These are phyloP conservation scores for Athalia cordata DNA, from an alignment of 2,888 invertebrate genomes.

Conservation along the genomic window DNA sequence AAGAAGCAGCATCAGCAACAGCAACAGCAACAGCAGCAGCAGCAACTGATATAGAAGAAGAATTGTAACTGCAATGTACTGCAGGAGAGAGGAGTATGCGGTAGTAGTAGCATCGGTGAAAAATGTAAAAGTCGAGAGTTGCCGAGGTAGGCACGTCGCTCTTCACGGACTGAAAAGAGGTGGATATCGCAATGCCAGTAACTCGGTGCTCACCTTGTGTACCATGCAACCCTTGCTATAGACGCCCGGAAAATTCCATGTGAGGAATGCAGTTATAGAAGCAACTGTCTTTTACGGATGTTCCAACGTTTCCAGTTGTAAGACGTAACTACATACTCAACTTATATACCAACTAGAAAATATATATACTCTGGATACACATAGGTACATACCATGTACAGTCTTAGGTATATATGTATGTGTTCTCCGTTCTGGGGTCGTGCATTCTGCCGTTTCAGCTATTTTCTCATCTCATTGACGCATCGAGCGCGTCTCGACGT, in stretches of 20 bases:
- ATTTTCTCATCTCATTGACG: constrained; percentile 39
- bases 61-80: too few species aligned
- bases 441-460: constrained; percentile 36
- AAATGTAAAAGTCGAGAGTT: too few species aligned
- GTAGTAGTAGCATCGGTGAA: too few species aligned
- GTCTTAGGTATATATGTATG: background rate
- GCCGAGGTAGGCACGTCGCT: too few species aligned
- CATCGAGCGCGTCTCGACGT: constrained; percentile 9
- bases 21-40: too few species aligned
- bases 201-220: background rate
- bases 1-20: too few species aligned
- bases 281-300: constrained; percentile 6
- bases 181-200: background rate
- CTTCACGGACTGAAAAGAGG: too few species aligned
- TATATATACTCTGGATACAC: background rate
- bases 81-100: too few species aligned
- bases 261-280: constrained; percentile 34
- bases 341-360: background rate
- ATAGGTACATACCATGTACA: background rate
- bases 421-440: background rate
- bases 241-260: background rate
- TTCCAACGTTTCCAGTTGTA: background rate
- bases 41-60: too few species aligned
- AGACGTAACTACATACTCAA: background rate
- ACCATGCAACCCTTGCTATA: background rate